Evolutionary conservation across 1,140 invertebrate genomes (phyloP).

Genomic region (Aphaenogaster floridana): DNA sequence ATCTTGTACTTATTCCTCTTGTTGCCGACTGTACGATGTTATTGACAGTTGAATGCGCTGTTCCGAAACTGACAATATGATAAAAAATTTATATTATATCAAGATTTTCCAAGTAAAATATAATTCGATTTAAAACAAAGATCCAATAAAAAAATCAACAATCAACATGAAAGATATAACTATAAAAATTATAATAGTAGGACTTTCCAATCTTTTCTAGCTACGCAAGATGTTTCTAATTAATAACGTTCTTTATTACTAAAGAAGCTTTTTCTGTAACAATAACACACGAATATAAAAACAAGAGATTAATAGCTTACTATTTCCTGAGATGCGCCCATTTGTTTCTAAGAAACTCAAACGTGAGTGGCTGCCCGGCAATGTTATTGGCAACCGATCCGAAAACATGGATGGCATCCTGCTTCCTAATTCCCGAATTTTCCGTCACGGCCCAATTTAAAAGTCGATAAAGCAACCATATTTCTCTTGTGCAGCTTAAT

Average conservation of each 20-base stretch:
- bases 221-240: not conserved
- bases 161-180: not conserved
- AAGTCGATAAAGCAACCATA: slow-evolving; percentile 93
- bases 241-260: not conserved
- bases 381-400: slow-evolving; percentile 90
- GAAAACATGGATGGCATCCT: slow-evolving; percentile 92
- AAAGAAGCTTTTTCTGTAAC: not conserved
- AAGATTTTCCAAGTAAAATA: not conserved
- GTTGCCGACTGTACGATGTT: slow-evolving; percentile 91
- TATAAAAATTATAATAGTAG: not conserved
- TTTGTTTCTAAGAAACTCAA: slow-evolving; percentile 91
- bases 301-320: slow-evolving; percentile 87
- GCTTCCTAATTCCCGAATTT: slow-evolving; percentile 92
- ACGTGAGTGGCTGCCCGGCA: slow-evolving; percentile 92
- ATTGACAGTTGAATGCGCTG: slow-evolving; percentile 90
- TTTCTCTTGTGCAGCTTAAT: slow-evolving; percentile 92
- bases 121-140: not conserved
- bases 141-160: not conserved
- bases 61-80: slow-evolving; percentile 89
- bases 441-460: slow-evolving; percentile 90
- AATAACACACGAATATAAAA: not conserved
- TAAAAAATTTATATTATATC: not conserved
- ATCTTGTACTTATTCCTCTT: slow-evolving; percentile 90
- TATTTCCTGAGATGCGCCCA: slow-evolving; percentile 91
- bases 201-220: not conserved